Evolutionary conservation across 1,140 invertebrate species (phyloP).

Genomic region (Fopius arisanus): DNA sequence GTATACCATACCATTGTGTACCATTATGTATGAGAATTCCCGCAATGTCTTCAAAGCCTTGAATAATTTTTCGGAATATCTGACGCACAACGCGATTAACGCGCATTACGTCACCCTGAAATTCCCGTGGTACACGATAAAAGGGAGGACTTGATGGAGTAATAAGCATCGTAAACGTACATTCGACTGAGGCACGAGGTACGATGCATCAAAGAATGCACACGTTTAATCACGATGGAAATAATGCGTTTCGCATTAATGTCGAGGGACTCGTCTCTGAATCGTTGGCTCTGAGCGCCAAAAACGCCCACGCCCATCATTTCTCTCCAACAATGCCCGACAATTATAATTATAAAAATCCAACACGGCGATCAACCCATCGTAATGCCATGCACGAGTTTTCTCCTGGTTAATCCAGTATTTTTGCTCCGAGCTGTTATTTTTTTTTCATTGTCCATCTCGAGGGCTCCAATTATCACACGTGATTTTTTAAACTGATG

Average conservation of each 20-base stretch:
- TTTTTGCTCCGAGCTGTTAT: not conserved
- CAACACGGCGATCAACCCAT: not conserved
- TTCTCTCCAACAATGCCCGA: not conserved
- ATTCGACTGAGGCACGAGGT: not conserved
- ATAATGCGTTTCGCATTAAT: conserved; percentile 10
- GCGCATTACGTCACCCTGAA: not conserved
- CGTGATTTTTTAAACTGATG: not conserved
- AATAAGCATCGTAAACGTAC: not conserved
- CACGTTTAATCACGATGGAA: conserved; percentile 11
- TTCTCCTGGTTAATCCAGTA: not conserved
- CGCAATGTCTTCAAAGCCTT: too few relatives aligned
- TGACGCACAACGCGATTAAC: not conserved
- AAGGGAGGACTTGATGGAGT: not conserved
- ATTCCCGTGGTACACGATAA: not conserved
- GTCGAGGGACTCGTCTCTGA: not conserved
- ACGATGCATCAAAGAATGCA: conserved; percentile 10
- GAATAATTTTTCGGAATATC: not conserved
- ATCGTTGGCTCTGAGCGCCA: not conserved
- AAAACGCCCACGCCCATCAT: conserved; percentile 8
- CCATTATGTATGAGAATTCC: too few relatives aligned
- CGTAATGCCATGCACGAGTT: not conserved
- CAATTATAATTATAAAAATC: conserved; percentile 11
- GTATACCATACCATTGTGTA: too few relatives aligned
- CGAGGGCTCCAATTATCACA: conserved; percentile 10
- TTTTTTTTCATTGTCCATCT: not conserved